Percentiles rank a stretch among this genome's conserved stretches.
phyloP scores from a whole-genome alignment of 2,888 invertebrate species.

The Marronus borbonicus region DNA sequence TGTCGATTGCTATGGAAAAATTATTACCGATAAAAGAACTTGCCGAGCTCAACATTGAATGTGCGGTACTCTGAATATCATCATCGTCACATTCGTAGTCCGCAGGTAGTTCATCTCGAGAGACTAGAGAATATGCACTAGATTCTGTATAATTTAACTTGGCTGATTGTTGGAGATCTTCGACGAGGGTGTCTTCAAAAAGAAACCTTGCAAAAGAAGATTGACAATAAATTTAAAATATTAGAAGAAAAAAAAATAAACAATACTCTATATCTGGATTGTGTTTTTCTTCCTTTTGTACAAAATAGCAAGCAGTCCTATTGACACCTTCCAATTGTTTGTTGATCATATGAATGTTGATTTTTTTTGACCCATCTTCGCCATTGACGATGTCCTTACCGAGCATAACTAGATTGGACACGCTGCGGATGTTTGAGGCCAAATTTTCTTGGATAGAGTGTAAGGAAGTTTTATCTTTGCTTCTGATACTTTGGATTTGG shows the following conservation, averaged over 20 bases:
- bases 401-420: conserved; percentile 47
- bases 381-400: conserved; percentile 49
- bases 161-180: conserved; percentile 42
- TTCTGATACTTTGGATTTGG: conserved; percentile 46
- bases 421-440: conserved; percentile 41
- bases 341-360: conserved; percentile 54
- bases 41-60: neutral
- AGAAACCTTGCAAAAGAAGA: conserved; percentile 31
- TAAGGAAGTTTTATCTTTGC: conserved; percentile 38
- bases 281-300: conserved; percentile 34
- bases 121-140: conserved; percentile 35
- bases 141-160: conserved; percentile 27
- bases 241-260: neutral
- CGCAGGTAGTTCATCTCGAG: conserved; percentile 34
- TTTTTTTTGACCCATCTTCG: conserved; percentile 33
- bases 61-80: neutral
- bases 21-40: conserved; percentile 17
- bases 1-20: too few relatives aligned
- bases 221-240: neutral
- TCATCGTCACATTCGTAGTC: conserved; percentile 39
- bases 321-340: conserved; percentile 52
- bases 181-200: conserved; percentile 42
- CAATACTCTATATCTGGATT: conserved; percentile 36
- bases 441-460: conserved; percentile 47
- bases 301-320: conserved; percentile 44